Conservation (phyloP, 2,888 invertebrate genomes). For the Salpingus planirostris region DNA sequence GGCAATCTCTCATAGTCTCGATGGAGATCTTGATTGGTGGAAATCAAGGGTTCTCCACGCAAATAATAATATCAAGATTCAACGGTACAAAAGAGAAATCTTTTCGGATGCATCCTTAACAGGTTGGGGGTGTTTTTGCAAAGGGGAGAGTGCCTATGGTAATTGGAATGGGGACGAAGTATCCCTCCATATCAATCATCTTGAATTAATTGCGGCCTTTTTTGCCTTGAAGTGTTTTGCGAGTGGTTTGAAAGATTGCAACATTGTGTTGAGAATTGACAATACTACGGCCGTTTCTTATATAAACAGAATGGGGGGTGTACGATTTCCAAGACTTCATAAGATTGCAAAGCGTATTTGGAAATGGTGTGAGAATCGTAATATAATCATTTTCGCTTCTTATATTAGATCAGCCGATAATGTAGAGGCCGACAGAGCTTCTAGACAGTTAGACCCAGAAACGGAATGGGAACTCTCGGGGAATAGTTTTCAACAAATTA, state of each 20-base stretch:
- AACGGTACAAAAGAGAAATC: constrained; percentile 1
- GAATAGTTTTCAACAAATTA: constrained; percentile 3
- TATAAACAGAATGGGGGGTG: constrained; percentile 18
- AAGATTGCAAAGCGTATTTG: constrained; percentile 19
- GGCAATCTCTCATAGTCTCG: background rate
- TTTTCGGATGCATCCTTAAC: constrained; percentile 4
- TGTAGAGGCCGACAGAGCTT: constrained; percentile 3
- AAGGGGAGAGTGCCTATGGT: background rate
- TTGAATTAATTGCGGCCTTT: constrained; percentile 3
- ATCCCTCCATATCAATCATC: constrained; percentile 4
- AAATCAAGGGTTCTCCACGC: background rate
- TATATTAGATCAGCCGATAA: constrained; percentile 14
- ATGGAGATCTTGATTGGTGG: constrained; percentile 3
- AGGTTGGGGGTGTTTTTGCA: constrained; percentile 4
- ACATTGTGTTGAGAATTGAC: constrained; percentile 20
- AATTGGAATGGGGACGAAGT: background rate
- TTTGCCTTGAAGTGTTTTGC: constrained; percentile 5
- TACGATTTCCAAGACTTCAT: constrained; percentile 17
- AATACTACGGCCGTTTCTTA: constrained; percentile 21
- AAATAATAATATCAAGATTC: background rate
- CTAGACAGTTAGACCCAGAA: constrained; percentile 4
- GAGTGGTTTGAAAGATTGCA: constrained; percentile 2
- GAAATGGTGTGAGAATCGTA: constrained; percentile 19
- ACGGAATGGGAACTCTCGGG: constrained; percentile 9
- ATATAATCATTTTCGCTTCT: constrained; percentile 17